Percentiles rank a stretch among this genome's conserved stretches.
phyloP scores from a whole-genome alignment of 64 coral and sea anemone species.

The Porites australiensis region DNA sequence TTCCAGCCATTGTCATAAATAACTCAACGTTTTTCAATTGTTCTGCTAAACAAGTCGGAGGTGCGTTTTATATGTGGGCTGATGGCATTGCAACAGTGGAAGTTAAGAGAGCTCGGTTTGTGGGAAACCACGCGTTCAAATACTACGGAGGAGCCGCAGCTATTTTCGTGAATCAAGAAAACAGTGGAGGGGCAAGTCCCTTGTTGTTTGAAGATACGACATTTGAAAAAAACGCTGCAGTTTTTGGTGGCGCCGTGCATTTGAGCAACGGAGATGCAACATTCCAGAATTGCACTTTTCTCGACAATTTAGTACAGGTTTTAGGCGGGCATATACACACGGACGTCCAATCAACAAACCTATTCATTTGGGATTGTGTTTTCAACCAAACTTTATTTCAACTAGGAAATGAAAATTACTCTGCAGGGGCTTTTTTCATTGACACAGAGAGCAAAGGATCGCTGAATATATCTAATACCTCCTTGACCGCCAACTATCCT shows the following conservation, averaged over 20 bases:
- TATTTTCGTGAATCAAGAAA: not conserved
- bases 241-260: not conserved
- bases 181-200: not conserved
- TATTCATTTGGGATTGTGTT: conserved; percentile 21
- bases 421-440: conserved; percentile 18
- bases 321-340: conserved; percentile 55
- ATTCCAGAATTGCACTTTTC: not conserved
- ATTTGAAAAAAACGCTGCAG: not conserved
- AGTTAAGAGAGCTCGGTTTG: not conserved
- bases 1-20: not conserved
- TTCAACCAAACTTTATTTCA: conserved; percentile 14
- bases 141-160: not conserved
- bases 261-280: not conserved
- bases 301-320: conserved; percentile 23
- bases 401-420: not conserved
- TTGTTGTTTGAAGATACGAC: not conserved
- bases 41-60: not conserved
- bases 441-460: conserved; percentile 53
- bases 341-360: conserved; percentile 23
- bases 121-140: not conserved
- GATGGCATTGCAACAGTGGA: not conserved
- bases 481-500: not conserved
- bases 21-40: not conserved
- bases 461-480: conserved; percentile 11
- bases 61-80: not conserved